Evolutionary conservation across 1,140 invertebrate species (phyloP), one percentile per base, ranked within the genome.

Genomic region (Drosophila ananassae): DNA sequence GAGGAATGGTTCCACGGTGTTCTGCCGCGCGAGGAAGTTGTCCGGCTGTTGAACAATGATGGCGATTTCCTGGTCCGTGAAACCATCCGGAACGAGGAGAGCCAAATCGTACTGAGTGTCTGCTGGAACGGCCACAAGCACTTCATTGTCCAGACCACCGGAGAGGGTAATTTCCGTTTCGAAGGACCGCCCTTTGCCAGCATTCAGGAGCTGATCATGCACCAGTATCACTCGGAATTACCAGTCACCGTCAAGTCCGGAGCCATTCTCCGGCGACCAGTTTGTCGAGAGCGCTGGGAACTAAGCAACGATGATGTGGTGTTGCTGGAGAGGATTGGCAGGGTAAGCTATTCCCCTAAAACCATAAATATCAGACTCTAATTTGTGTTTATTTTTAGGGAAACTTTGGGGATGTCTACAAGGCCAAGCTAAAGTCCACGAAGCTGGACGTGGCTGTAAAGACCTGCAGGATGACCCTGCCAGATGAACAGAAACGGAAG

Each of bases 1-100:
- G 97, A 98, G 92, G 97, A 98, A 92, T 99, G 98, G 98, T 99
- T 99, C 92, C 98, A 99, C 91, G 98, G 98, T 4, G 98, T 99
- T 2, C 90, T 99, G 32, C 98, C 98, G 0, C 93, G 98, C 46
- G 98, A 99, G 92, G 98, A 99, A 93, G 98, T 99, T 2, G 97
- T 99, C 10, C 93, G 98, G 63, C 93, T 99, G 12, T 93, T 99
- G 21, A 95, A 95, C 10, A 95, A 95, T 50, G 96, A 99, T 83
- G 98, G 98, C 1, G 98, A 99, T 91, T 99, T 98, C 92, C 93
- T 99, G 51, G 98, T 99, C 28, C 94, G 98, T 22, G 97, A 99
- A 93, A 99, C 98, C 41, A 97, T 96, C n/a, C 94, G 96, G 92
- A 98, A 97, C 91, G 95, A 98, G 91, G 96, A 98, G 91, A 94